These are phyloP conservation scores for Aplodontia rufa DNA, from an alignment of 2,113 vertebrate species.

Conservation along the genomic window DNA sequence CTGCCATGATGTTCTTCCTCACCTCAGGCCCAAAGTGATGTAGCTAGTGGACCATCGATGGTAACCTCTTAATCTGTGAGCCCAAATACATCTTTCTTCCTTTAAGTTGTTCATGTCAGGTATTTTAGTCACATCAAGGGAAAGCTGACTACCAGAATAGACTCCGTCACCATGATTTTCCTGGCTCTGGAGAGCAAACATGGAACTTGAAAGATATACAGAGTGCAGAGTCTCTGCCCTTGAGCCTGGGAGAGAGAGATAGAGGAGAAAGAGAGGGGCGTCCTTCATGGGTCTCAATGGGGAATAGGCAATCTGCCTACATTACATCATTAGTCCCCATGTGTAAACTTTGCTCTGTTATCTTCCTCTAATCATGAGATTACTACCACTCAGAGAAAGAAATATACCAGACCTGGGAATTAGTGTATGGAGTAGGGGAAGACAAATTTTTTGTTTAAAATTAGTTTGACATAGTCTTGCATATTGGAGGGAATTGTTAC, in stretches of 20 bases:
- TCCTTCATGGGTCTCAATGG: not conserved
- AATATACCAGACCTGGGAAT: not conserved
- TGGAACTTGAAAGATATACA: not conserved
- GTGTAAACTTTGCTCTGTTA: not conserved
- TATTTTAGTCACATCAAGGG: not conserved
- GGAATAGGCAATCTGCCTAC: no score
- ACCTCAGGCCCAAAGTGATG: not conserved
- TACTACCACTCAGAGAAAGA: not conserved
- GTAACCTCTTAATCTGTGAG: not conserved
- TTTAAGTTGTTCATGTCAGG: not conserved
- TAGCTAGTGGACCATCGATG: not conserved
- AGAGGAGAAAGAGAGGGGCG: not conserved
- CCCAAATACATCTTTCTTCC: not conserved
- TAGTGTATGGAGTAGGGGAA: not conserved
- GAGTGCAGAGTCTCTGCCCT: not conserved
- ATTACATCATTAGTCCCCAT: not conserved
- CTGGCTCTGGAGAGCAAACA: not conserved
- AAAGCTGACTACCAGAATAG: not conserved
- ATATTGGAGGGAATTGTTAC: no score
- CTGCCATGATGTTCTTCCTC: not conserved
- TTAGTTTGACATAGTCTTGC: no score
- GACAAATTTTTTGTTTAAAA: no score
- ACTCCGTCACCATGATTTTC: not conserved
- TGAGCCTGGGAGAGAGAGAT: no score
- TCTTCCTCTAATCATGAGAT: not conserved